A percentile compares a stretch with the other conserved stretches of the same genome.
Evolutionary conservation across 1,140 invertebrate genomes (phyloP).

Genomic region (Hydropsyche tenuis): DNA sequence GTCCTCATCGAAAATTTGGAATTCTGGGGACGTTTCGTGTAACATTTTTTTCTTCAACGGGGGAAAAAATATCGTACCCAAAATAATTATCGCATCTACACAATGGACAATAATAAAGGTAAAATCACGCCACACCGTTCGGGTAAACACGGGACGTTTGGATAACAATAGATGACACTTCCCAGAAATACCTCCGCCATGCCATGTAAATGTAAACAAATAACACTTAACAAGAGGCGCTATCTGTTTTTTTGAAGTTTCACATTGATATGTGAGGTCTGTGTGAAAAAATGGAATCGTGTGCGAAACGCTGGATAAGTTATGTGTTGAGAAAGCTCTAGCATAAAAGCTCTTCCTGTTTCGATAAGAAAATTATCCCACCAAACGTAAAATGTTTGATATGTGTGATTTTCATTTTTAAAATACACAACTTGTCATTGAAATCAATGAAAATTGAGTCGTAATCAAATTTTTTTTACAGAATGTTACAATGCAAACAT

Average conservation of each 20-base stretch:
- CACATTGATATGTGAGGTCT: neutral
- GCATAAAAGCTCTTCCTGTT: no score
- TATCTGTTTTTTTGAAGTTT: neutral
- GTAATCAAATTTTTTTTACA: no score
- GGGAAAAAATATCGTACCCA: constrained; percentile 5
- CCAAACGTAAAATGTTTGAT: no score
- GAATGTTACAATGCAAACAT: no score
- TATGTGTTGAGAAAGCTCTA: no score
- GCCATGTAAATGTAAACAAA: constrained; percentile 29
- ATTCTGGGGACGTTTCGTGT: neutral
- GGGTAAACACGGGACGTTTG: constrained; percentile 20
- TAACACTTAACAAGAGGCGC: constrained; percentile 22
- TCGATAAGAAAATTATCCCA: no score
- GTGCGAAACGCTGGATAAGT: no score
- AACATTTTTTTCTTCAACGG: neutral
- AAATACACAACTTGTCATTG: no score
- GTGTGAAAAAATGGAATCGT: neutral
- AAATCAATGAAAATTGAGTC: no score
- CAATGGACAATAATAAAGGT: constrained; percentile 24
- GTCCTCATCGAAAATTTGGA: neutral
- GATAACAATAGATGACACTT: constrained; percentile 34
- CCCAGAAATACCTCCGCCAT: constrained; percentile 26
- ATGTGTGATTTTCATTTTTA: no score
- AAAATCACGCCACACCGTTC: constrained; percentile 31
- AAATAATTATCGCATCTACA: constrained; percentile 35